Evolutionary conservation across 2,888 invertebrate species (phyloP), one percentile per base, ranked within the genome.

Genomic region (Hipparchia sbordonii): DNA sequence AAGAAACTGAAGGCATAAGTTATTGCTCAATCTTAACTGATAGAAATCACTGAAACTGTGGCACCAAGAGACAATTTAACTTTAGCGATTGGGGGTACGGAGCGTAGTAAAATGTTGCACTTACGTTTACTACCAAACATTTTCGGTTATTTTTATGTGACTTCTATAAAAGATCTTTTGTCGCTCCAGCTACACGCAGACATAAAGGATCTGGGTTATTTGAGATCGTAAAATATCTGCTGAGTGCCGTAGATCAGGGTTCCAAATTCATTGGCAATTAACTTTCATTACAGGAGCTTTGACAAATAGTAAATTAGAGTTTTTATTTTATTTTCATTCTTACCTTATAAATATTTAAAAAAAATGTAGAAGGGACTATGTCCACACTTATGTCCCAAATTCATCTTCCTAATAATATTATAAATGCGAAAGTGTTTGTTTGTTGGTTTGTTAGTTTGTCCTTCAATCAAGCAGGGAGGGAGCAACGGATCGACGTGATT

Each of bases 151-250:
- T 70, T 66, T 72, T 67, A 72, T 66, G 57, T 51, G 60, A 57
- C 66, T 67, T 69, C 61, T 61, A 72, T 69, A 74, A 74, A 69
- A 68, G 62, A 69, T 63, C 63, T 72, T 67, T 68, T 48, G 48
- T 46, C 61, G 67, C 39, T 60, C 54, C 48, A 13, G 57, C 45
- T 71, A 59, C 60, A 65, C 54, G 69, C 65, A 54, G 65, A 72
- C 72, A 72, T 72, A 74, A 72, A 72, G 54, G 62, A 61, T 70
- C 66, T 57, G 66, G 69, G 72, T 72, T 72, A 72, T 72, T 72
- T 56, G 72, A 60, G 56, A 69, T 68, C 65, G 67, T 72, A 67
- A 68, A 57, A 68, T 71, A 68, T 51, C 54, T 13, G 71, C 67
- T 68, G 71, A 68, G 66, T 57, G 39, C n/a, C 23, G 59, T 10